Evolutionary conservation across 2,113 vertebrate species (phyloP).

Genomic region (Drymodes brunneopygia): DNA sequence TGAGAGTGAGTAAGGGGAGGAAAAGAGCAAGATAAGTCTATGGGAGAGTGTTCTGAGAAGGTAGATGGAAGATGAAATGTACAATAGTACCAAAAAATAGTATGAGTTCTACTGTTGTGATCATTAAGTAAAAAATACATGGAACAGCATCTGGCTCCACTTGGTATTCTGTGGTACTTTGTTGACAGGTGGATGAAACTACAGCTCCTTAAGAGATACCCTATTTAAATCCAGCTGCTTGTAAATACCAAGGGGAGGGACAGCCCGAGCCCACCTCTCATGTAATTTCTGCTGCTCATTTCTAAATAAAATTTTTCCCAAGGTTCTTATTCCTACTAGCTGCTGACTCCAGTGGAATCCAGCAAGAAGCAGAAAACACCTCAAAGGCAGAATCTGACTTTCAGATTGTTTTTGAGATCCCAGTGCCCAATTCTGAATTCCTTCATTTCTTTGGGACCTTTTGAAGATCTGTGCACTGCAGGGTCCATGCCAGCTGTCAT

Average conservation of each 20-base stretch:
- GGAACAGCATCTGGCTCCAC: background rate
- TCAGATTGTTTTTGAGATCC: background rate
- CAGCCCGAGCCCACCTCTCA: background rate
- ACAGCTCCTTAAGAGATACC: background rate
- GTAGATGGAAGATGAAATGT: background rate
- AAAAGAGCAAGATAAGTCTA: background rate
- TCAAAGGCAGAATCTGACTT: background rate
- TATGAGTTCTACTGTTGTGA: background rate
- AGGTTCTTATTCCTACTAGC: background rate
- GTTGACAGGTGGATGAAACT: background rate
- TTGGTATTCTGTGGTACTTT: background rate
- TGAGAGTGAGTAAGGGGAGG: background rate
- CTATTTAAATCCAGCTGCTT: background rate
- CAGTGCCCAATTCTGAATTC: background rate
- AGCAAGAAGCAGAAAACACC: background rate
- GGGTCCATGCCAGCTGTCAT: background rate
- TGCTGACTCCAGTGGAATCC: background rate
- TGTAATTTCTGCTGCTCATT: background rate
- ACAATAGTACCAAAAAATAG: background rate
- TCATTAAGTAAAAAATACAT: background rate
- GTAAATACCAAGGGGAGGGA: background rate
- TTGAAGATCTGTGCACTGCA: background rate
- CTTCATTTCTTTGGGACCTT: background rate
- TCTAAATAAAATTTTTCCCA: background rate
- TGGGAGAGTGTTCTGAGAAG: background rate